Base-by-base conservation (phyloP, 2,888 invertebrate species). In the Eupeodes luniger region DNA sequence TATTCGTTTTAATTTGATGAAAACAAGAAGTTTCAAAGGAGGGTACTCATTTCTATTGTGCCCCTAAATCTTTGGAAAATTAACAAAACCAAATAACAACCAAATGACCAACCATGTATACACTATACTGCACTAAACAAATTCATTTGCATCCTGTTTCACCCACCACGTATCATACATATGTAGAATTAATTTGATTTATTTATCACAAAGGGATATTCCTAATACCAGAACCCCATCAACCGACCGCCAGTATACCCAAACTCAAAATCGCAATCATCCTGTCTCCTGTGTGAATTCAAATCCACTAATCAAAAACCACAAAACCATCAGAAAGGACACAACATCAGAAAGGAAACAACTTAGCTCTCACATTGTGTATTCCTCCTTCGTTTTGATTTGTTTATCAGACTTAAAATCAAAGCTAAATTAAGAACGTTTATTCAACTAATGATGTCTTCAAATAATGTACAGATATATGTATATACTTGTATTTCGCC, bases 381-480 rank as follows among this genome's bases (percentile, higher is more conserved):
- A 89, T 89, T 89, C 89, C 72, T 79, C 47, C 53, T 85, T 66
- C 89, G 89, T 89, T 89, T 85, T 72, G 82, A 89, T 89, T 89
- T 89, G 89, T 85, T 89, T 89, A 85, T 89, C 89, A 89, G 89
- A 89, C 85, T 89, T 89, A 79, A 89, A 89, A 85, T 89, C 89
- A 89, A 85, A 85, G 89, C 85, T 85, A 85, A 89, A 89, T 89
- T 89, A 89, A 79, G 89, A 82, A 89, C 89, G 85, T 89, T 89
- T 89, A 89, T 88, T 88, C 88, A 88, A 88, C 88, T 88, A 88
- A 88, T 88, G 88, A 88, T 85, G 84, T 88, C 88, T 88, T 88
- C 84, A 78, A 81, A 69, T 74, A 40, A 75, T 77, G 57, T 47
- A 51, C 19, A 55, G 34, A 44, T 19, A 6, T 12, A 47, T 36